Percentiles rank a stretch among this genome's conserved stretches.
These are phyloP conservation scores for Acromyrmex charruanus DNA, from an alignment of 1,140 invertebrate genomes.

Conservation along the genomic window DNA sequence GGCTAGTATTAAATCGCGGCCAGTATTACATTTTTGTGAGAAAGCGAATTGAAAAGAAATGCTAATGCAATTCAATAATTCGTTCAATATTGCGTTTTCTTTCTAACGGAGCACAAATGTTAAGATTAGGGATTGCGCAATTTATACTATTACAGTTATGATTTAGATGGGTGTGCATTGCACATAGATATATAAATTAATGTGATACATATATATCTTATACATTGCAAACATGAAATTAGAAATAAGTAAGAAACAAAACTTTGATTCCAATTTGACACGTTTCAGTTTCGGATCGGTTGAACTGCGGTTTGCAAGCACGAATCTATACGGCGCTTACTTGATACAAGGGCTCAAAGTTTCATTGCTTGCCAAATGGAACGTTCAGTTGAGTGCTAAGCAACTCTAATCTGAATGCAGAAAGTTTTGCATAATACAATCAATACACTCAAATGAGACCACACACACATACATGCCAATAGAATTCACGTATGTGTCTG, in stretches of 20 bases:
- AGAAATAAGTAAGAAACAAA: background rate
- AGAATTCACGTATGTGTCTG: background rate
- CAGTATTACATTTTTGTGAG: no score
- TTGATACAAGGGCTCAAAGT: constrained; percentile 3
- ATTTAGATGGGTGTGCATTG: no score
- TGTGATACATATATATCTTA: background rate
- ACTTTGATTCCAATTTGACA: background rate
- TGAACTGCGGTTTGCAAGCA: background rate
- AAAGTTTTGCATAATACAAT: constrained; percentile 52
- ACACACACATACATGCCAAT: background rate
- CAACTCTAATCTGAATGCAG: constrained; percentile 44
- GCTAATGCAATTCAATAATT: no score
- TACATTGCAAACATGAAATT: background rate
- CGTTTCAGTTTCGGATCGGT: background rate
- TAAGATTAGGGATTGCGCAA: no score
- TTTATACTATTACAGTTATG: no score
- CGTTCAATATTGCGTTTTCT: no score
- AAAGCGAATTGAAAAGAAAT: no score
- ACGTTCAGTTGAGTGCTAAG: constrained; percentile 21
- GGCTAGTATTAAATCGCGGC: no score
- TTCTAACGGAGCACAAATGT: no score
- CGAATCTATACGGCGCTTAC: background rate
- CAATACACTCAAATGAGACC: background rate
- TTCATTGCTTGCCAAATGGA: constrained; percentile 22
- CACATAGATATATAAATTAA: no score